Evolutionary conservation across 53 echinoderm and acorn worm species (phyloP).

Genomic region (Mesocentrotus franciscanus): DNA sequence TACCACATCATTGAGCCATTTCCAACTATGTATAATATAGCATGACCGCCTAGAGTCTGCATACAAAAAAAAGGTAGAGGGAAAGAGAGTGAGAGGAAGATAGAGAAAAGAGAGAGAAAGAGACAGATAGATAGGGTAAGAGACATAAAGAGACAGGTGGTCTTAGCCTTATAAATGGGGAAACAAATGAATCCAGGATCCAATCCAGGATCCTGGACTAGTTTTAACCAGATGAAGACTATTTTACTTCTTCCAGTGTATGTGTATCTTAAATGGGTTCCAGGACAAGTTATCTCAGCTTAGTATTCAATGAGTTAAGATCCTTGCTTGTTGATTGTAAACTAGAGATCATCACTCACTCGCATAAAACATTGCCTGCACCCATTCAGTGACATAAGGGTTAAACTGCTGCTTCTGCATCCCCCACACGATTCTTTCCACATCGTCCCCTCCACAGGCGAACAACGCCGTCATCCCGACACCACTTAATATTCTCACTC

Average conservation of each 20-base stretch:
- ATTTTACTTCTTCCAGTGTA: not conserved
- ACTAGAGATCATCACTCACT: not conserved
- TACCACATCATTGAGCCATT: not conserved
- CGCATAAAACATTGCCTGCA: not conserved
- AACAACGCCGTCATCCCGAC: not conserved
- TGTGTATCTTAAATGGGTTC: not conserved
- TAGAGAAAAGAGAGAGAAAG: not conserved
- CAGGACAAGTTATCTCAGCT: not conserved
- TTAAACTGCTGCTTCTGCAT: not conserved
- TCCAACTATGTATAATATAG: no score
- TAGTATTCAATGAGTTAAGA: not conserved
- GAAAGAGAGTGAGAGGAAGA: no score
- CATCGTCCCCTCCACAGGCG: not conserved
- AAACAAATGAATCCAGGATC: not conserved
- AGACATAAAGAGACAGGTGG: not conserved
- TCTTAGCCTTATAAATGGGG: not conserved
- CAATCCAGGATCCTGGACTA: not conserved
- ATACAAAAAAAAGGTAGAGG: not conserved
- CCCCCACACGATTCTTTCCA: constrained; percentile 2
- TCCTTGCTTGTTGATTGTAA: not conserved
- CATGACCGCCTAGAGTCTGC: not conserved
- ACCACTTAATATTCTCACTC: constrained; percentile 56
- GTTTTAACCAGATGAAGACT: not conserved
- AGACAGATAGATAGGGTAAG: not conserved
- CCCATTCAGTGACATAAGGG: not conserved